Percentiles rank a stretch among this genome's conserved stretches.
Evolutionary conservation across 2,113 vertebrate species (phyloP).

Genomic region (Orthonyx spaldingii): DNA sequence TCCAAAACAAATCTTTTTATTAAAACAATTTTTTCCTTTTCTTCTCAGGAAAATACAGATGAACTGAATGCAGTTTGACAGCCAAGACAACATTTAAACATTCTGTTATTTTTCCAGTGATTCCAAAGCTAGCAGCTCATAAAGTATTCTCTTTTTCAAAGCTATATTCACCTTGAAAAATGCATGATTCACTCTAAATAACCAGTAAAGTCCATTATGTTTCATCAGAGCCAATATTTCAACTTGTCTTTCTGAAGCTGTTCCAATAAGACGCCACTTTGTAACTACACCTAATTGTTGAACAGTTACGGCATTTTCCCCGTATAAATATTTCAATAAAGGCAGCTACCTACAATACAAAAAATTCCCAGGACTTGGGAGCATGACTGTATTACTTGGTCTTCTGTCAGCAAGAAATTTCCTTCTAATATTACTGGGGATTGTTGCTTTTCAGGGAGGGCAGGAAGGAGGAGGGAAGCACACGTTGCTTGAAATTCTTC

Average conservation of each 20-base stretch:
- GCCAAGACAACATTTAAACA: background rate
- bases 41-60: background rate
- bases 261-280: background rate
- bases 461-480: background rate
- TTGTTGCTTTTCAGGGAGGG: accelerated
- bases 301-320: background rate
- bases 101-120: background rate
- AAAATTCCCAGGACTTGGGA: background rate
- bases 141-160: background rate
- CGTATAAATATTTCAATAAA: background rate
- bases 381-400: background rate
- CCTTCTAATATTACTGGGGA: background rate
- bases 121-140: background rate
- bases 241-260: background rate
- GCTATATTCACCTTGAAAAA: background rate
- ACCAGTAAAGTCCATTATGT: background rate
- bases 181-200: background rate
- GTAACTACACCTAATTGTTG: background rate
- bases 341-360: background rate
- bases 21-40: background rate
- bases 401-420: background rate
- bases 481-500: background rate
- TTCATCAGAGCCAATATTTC: background rate
- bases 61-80: background rate
- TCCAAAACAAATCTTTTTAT: background rate